Evolutionary conservation across 2,113 vertebrate species (phyloP), one percentile per base, ranked within the genome.

Genomic region (Scomber scombrus): DNA sequence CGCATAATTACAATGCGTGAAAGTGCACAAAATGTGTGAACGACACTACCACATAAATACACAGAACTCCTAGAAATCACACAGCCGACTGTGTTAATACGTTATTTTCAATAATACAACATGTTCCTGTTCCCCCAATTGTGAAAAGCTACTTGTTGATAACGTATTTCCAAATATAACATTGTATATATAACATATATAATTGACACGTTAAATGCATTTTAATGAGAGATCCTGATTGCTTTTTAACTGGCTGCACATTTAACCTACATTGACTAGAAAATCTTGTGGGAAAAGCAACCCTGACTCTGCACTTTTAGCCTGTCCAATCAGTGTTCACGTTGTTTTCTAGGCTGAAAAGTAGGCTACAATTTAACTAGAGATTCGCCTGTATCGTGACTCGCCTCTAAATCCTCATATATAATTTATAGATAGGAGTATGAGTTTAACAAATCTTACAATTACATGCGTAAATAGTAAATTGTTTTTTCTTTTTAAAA

Each of bases 231-330:
- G 11, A 11, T 43, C 26, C 9, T 60, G 23, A 64, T 55, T 18
- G 11, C 26, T 47, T 14, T 60, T 56, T 9, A 78, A 51, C 21
- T 31, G 16, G 40, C 40, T 58, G 4, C 26, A 58, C 43, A n/a
- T 58, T 54, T 68, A 45, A 74, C 29, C 10, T 47, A 46, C 21
- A 40, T 50, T 69, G 68, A 62, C 64, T 34, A 11, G 13, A 55
- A 54, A 76, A 57, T 69, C 50, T n/a, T 63, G 69, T 70, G 81
- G 75, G 85, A 90, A 87, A 80, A 86, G 80, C 83, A 85, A 75
- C 78, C n/a, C 75, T 84, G 80, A 87, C 81, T 86, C 51, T 51
- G 34, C 85, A 88, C 72, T 88, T 91, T 85, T 10, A 40, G 47
- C 14, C 45, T 18, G 71, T 43, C 57, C 78, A 80, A 57, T 78